Conservation (phyloP, 1,140 invertebrate species). For the Dendroctonus valens region DNA sequence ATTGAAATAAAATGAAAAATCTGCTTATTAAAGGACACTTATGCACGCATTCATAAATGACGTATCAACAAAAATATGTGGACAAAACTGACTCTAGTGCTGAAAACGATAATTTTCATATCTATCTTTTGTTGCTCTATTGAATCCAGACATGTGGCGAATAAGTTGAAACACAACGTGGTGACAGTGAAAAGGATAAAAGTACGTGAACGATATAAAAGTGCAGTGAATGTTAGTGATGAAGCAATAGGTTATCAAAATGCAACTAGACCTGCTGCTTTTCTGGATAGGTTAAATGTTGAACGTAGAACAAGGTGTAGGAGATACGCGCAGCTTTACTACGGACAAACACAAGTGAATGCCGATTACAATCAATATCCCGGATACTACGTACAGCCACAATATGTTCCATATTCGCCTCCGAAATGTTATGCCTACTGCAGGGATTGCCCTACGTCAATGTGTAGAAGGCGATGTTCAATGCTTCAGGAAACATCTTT, state of each 20-base stretch:
- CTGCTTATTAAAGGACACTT: neutral
- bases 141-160: no score
- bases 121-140: neutral
- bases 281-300: neutral
- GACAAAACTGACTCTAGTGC: conserved; percentile 11
- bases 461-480: conserved; percentile 31
- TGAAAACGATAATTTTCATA: conserved; percentile 2
- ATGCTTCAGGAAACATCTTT: neutral
- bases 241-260: neutral
- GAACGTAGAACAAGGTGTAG: conserved; percentile 19
- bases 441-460: conserved; percentile 30
- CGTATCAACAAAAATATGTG: conserved; percentile 7
- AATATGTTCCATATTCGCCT: conserved; percentile 6
- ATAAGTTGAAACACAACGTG: conserved; percentile 1
- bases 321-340: conserved; percentile 32
- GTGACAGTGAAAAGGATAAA: conserved; percentile 22
- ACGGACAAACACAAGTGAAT: conserved; percentile 11
- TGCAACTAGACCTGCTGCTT: conserved; percentile 1
- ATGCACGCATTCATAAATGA: neutral
- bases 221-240: neutral
- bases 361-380: conserved; percentile 12
- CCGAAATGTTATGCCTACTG: conserved; percentile 31
- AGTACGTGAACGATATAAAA: conserved; percentile 12
- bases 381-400: conserved; percentile 9
- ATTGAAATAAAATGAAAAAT: neutral